phyloP scores from a whole-genome alignment of 2,113 vertebrate genomes.

The Cairina moschata region DNA sequence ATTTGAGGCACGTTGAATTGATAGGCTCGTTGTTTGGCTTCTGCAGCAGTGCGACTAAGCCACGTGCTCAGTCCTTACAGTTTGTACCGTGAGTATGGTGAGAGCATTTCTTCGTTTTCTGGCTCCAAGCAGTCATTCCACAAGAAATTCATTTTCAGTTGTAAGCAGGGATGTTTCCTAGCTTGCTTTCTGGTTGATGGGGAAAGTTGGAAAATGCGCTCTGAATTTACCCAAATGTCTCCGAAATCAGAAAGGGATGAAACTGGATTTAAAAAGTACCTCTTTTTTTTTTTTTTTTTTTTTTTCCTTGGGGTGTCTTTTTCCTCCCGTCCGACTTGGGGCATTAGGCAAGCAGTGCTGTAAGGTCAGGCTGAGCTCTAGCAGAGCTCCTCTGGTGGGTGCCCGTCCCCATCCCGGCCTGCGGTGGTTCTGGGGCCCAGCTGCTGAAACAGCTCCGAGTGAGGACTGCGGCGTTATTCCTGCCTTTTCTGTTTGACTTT shows the following conservation, averaged over 20 bases:
- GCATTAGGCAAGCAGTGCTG: not conserved
- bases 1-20: not conserved
- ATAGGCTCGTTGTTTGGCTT: not conserved
- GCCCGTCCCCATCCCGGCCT: not conserved
- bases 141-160: not conserved
- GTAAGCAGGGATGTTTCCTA: not conserved
- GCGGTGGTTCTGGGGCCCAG: not conserved
- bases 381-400: not conserved
- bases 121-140: not conserved
- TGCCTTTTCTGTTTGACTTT: conserved; percentile 57
- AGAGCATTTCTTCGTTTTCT: not conserved
- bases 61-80: not conserved
- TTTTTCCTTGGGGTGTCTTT: not conserved
- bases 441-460: not conserved
- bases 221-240: not conserved
- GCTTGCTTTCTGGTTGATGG: not conserved
- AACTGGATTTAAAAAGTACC: not conserved
- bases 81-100: not conserved
- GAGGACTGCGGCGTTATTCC: conserved; percentile 9
- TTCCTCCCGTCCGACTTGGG: not conserved
- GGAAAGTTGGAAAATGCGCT: not conserved
- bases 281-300: not conserved
- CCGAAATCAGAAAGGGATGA: not conserved
- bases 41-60: not conserved
- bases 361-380: not conserved